Conservation (phyloP, 37 sponge, comb jelly and placozoan genomes). For the Halisarca cf. caerulea region DNA sequence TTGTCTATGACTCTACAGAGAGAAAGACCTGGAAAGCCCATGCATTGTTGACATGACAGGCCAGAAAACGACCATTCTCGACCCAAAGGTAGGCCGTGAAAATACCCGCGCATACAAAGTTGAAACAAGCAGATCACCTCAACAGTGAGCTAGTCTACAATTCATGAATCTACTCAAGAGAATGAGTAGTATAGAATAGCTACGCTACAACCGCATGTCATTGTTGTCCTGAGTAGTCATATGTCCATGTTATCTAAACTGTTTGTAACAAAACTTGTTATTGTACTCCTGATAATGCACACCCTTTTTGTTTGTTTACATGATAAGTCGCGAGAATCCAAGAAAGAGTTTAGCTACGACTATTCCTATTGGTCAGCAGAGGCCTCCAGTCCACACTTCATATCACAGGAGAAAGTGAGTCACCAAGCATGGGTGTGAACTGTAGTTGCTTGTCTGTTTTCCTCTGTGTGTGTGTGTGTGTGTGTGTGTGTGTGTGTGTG, state of each 20-base stretch:
- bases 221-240: no score
- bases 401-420: constrained; percentile 76
- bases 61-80: not conserved
- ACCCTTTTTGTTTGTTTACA: no score
- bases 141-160: no score
- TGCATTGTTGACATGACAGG: constrained; percentile 13
- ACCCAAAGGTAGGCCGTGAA: not conserved
- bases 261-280: no score
- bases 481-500: not conserved
- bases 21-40: constrained; percentile 15
- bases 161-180: no score
- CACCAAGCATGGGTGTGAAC: not conserved
- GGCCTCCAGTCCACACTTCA: constrained; percentile 40
- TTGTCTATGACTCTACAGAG: no score
- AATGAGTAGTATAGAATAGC: no score
- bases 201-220: no score
- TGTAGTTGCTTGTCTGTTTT: not conserved
- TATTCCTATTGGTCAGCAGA: constrained; percentile 86
- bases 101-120: no score
- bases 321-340: not conserved
- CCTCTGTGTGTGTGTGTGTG: not conserved
- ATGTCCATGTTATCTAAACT: no score
- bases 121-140: no score
- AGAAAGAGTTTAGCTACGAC: constrained; percentile 81
- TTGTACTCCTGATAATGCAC: no score